Percentiles rank a stretch among this genome's conserved stretches.
Evolutionary conservation across 92 coral and sea anemone genomes (phyloP).

Genomic region (Epizoanthus stellaris): DNA sequence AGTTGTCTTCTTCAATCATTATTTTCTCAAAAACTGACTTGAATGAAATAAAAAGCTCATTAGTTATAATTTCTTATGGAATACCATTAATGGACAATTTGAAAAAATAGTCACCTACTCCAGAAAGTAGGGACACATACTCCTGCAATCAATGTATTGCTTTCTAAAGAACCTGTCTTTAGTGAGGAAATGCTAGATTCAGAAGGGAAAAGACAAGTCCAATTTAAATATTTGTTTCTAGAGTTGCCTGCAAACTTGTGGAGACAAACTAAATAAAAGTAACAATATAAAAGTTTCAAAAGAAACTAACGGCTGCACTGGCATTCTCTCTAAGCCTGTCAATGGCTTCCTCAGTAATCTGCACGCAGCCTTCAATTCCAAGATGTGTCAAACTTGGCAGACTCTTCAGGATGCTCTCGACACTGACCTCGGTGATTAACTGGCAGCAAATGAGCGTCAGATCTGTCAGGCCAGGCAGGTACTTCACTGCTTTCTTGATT

Average conservation of each 20-base stretch:
- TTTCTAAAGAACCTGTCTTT: too few species aligned
- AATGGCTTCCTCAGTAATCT: constrained; percentile 72
- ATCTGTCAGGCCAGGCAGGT: constrained; percentile 83
- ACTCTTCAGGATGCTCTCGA: constrained; percentile 65
- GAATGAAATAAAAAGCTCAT: too few species aligned
- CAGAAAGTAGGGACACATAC: too few species aligned
- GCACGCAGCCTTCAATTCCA: constrained; percentile 85
- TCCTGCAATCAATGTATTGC: too few species aligned
- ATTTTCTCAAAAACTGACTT: too few species aligned
- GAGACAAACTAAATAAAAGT: neutral
- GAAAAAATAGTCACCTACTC: too few species aligned
- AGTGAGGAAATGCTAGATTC: too few species aligned
- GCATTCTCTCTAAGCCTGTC: constrained; percentile 69
- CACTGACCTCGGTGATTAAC: constrained; percentile 69
- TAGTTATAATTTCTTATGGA: too few species aligned
- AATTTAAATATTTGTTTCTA: neutral
- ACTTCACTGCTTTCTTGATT: constrained; percentile 63
- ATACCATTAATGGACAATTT: too few species aligned
- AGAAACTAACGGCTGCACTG: constrained; percentile 74
- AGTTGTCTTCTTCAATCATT: too few species aligned
- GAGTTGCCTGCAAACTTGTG: neutral
- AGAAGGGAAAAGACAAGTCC: neutral
- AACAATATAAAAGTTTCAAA: constrained; percentile 26
- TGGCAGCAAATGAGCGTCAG: constrained; percentile 77
- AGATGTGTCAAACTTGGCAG: constrained; percentile 89